phyloP scores from a whole-genome alignment of 2,113 vertebrate species.

The Agapornis roseicollis region DNA sequence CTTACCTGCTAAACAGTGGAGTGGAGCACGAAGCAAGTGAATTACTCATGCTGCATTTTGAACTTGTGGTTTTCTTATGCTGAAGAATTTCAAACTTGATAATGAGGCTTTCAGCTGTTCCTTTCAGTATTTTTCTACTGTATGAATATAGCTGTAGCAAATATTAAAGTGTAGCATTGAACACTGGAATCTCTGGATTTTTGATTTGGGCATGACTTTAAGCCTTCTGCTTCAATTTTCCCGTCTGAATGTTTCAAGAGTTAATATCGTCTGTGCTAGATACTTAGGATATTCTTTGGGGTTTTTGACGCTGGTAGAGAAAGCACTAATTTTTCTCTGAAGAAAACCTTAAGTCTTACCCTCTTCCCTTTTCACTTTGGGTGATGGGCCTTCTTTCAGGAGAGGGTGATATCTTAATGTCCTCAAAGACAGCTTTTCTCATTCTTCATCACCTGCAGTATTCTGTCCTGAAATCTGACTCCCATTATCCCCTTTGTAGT shows the following conservation, averaged over 20 bases:
- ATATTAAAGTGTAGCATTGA: not conserved
- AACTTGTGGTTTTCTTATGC: not conserved
- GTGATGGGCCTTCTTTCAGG: slow-evolving; percentile 69
- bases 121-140: not conserved
- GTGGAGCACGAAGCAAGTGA: not conserved
- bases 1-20: not conserved
- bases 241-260: slow-evolving; percentile 33
- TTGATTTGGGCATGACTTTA: not conserved
- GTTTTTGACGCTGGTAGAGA: not conserved
- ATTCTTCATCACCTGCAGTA: slow-evolving; percentile 63
- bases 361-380: slow-evolving; percentile 59
- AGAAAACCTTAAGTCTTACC: slow-evolving; percentile 39
- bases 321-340: slow-evolving; percentile 64
- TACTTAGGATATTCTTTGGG: not conserved
- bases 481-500: slow-evolving; percentile 12
- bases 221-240: not conserved
- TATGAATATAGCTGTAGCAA: not conserved
- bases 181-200: not conserved
- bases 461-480: slow-evolving; percentile 62
- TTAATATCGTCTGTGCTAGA: slow-evolving; percentile 11
- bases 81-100: not conserved
- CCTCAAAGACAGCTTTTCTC: slow-evolving; percentile 52
- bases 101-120: not conserved
- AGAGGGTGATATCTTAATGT: slow-evolving; percentile 28
- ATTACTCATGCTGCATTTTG: not conserved